phyloP scores from a whole-genome alignment of 30 jellyfish, hydroid and myxozoan genomes.

The Aurelia sp. region DNA sequence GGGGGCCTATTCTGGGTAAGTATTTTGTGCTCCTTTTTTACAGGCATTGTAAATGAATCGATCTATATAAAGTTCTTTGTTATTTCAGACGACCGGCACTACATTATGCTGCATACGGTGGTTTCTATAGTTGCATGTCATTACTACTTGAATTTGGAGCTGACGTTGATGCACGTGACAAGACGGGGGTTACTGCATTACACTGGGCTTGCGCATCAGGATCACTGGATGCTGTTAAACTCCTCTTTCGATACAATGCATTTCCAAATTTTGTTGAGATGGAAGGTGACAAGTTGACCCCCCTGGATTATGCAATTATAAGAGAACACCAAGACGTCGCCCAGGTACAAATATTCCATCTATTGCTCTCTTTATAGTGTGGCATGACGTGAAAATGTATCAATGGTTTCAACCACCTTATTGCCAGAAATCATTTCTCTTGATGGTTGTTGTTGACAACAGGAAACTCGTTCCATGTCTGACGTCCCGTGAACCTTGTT shows the following conservation, averaged over 20 bases:
- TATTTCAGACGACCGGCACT: conserved; percentile 87
- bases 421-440: too few species aligned
- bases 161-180: conserved; percentile 90
- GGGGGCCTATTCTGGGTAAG: too few species aligned
- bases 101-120: conserved; percentile 97
- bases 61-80: not conserved
- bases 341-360: conserved; percentile 31
- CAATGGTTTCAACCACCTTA: too few species aligned
- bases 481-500: too few species aligned
- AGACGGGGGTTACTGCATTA: conserved; percentile 86
- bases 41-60: not conserved
- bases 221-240: conserved; percentile 94
- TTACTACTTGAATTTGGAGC: conserved; percentile 89
- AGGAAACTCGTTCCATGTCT: too few species aligned
- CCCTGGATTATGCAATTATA: conserved; percentile 89
- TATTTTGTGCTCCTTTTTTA: not conserved
- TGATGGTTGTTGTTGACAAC: too few species aligned
- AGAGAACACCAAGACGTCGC: conserved; percentile 97
- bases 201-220: conserved; percentile 99
- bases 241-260: conserved; percentile 78
- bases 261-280: conserved; percentile 82
- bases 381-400: too few species aligned
- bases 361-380: too few species aligned
- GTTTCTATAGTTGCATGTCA: conserved; percentile 93
- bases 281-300: conserved; percentile 86